These are phyloP conservation scores for Laticauda laticaudata DNA, from an alignment of 2,113 vertebrate species.

Conservation along the genomic window DNA sequence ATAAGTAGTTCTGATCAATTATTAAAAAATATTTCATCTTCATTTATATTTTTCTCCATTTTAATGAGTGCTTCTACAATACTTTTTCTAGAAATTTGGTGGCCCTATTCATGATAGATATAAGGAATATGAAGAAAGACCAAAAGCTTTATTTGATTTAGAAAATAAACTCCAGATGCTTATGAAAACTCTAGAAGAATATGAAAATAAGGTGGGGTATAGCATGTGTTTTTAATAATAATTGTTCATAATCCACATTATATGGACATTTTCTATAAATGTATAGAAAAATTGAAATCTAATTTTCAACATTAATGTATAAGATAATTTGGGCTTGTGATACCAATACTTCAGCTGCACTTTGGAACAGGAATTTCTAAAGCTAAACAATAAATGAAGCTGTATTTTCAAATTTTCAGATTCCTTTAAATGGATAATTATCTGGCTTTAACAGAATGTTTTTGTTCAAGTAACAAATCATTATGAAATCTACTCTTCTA, in stretches of 20 bases:
- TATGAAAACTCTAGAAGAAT: constrained; percentile 89
- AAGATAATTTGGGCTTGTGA: background rate
- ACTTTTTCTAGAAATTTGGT: constrained; percentile 80
- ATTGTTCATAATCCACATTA: background rate
- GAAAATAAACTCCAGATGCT: constrained; percentile 90
- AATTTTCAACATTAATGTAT: background rate
- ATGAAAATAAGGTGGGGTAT: constrained; percentile 83
- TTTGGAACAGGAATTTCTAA: background rate
- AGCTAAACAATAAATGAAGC: background rate
- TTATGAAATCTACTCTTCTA: background rate
- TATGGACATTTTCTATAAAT: background rate
- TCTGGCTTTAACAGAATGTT: background rate
- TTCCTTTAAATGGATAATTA: background rate
- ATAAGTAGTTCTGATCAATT: background rate
- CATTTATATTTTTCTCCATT: background rate
- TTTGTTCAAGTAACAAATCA: background rate
- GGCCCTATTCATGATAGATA: constrained; percentile 87
- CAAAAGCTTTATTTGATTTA: constrained; percentile 88
- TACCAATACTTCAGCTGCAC: background rate
- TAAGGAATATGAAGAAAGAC: constrained; percentile 89
- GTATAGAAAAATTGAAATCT: background rate
- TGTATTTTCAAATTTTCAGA: background rate
- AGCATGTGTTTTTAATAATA: background rate
- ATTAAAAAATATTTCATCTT: background rate
- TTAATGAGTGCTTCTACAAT: background rate